Conservation (phyloP, 2,888 invertebrate genomes). For the Chaetogeoica ovagalla region DNA sequence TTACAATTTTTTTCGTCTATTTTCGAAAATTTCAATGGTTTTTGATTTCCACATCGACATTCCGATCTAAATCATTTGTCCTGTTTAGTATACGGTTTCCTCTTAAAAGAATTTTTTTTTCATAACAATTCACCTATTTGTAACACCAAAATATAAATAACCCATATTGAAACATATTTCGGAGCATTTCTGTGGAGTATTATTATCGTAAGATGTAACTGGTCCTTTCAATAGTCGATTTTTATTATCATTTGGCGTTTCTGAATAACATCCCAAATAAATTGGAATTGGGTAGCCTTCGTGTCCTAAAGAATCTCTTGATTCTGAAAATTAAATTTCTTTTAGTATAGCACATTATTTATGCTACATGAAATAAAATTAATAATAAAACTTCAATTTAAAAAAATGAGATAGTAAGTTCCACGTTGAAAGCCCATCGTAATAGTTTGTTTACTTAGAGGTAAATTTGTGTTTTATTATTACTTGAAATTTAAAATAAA, state of each 20-base stretch:
- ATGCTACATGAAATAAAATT: no score
- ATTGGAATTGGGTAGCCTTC: conserved; percentile 28
- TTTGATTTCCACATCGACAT: conserved; percentile 40
- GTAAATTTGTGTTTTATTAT: no score
- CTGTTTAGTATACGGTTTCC: no score
- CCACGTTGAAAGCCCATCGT: no score
- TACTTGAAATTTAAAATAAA: no score
- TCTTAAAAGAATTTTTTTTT: no score
- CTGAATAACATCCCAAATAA: conserved; percentile 55
- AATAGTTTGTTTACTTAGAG: no score
- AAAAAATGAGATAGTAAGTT: no score
- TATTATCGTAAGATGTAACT: conserved; percentile 52
- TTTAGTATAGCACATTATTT: no score
- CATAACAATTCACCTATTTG: conserved; percentile 47
- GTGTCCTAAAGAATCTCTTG: neutral
- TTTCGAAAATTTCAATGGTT: conserved; percentile 25
- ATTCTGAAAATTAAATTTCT: no score
- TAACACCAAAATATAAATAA: conserved; percentile 52
- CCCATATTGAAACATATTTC: conserved; percentile 53
- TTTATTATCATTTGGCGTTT: conserved; percentile 49
- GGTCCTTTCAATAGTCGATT: conserved; percentile 54
- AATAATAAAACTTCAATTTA: no score
- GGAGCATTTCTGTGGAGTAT: conserved; percentile 52
- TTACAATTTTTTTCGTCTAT: conserved; percentile 54
- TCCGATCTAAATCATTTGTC: neutral